Conservation (phyloP, 2,888 invertebrate genomes). For the Diarsia mendica region DNA sequence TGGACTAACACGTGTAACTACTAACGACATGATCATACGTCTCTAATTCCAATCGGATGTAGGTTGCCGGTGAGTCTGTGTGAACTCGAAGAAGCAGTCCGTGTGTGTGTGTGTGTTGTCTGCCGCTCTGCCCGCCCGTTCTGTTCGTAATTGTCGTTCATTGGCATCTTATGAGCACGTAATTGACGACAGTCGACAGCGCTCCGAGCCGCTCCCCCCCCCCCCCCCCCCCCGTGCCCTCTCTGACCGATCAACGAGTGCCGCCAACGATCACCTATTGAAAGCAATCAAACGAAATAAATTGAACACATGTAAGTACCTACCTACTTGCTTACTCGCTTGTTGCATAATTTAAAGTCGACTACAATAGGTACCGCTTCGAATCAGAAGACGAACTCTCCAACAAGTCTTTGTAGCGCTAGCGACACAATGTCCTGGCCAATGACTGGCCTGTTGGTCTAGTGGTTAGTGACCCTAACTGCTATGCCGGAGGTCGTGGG, state of each 20-base stretch:
- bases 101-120: conserved; percentile 11
- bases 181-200: conserved; percentile 70
- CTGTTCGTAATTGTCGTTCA: conserved; percentile 72
- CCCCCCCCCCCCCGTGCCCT: conserved; percentile 33
- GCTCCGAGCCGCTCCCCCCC: conserved; percentile 35
- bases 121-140: conserved; percentile 39
- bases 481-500: too few relatives aligned
- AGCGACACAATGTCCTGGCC: too few relatives aligned
- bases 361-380: background rate
- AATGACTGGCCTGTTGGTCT: too few relatives aligned
- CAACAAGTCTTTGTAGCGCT: too few relatives aligned
- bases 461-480: too few relatives aligned
- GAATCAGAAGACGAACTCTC: background rate
- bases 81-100: conserved; percentile 26
- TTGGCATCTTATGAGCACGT: conserved; percentile 71
- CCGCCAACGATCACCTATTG: conserved; percentile 61
- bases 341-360: conserved; percentile 7
- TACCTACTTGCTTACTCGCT: background rate
- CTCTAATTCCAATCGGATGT: conserved; percentile 10
- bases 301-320: conserved; percentile 39
- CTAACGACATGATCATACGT: conserved; percentile 11
- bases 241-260: conserved; percentile 54
- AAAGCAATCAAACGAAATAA: conserved; percentile 66
- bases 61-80: conserved; percentile 5
- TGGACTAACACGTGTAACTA: background rate